Conservation (phyloP, 2,797 vertebrate genomes). For the Notamacropus eugenii region DNA sequence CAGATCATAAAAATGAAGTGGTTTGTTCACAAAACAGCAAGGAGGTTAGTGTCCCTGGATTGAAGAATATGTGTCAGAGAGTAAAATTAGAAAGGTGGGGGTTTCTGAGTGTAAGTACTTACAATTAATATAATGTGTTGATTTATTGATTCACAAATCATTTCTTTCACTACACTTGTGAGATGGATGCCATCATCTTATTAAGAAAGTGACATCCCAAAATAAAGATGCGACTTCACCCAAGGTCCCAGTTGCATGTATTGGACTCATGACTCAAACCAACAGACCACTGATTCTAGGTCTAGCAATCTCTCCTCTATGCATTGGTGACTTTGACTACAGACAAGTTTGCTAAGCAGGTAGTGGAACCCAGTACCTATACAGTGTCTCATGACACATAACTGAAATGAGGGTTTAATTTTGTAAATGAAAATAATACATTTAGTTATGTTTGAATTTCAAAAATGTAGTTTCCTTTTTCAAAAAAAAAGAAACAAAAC, state of each 20-base stretch:
- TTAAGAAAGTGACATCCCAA: neutral
- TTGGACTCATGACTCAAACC: neutral
- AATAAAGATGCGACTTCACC: neutral
- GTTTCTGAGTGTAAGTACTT: neutral
- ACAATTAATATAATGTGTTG: neutral
- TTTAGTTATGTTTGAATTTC: neutral
- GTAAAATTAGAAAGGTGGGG: neutral
- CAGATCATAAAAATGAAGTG: neutral
- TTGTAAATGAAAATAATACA: neutral
- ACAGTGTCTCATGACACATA: neutral
- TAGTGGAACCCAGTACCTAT: neutral
- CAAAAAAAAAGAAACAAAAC: neutral
- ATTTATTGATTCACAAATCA: neutral
- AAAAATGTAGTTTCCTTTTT: neutral
- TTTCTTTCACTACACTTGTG: neutral
- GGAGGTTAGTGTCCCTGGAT: neutral
- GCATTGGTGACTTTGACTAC: neutral
- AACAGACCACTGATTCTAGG: neutral
- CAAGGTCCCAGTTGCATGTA: neutral
- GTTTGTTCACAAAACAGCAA: neutral
- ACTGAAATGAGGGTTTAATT: neutral
- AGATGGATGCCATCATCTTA: neutral
- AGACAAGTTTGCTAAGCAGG: neutral
- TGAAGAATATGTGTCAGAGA: neutral
- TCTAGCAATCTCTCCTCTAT: neutral